Conservation (phyloP, 2,888 invertebrate species). For the Cloeon dipterum region DNA sequence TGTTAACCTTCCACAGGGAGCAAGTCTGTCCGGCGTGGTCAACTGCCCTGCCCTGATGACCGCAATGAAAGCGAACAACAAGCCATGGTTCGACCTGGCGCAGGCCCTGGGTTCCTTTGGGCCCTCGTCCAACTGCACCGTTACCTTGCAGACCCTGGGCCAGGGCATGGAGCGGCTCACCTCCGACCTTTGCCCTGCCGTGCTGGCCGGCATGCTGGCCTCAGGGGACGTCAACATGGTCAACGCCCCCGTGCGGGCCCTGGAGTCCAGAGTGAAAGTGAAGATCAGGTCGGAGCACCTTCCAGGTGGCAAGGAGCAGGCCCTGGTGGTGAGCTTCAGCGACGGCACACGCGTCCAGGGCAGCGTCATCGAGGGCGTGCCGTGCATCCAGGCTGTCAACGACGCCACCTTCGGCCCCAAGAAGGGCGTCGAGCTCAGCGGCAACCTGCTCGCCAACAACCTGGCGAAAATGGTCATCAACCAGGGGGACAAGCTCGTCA, state of each 20-base stretch:
- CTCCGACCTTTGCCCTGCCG: constrained; percentile 19
- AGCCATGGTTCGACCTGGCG: constrained; percentile 27
- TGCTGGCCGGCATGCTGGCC: constrained; percentile 24
- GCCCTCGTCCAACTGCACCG: constrained; percentile 10
- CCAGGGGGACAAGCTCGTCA: no score
- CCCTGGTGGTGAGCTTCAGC: no score
- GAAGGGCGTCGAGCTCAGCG: constrained; percentile 15
- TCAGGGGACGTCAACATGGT: constrained; percentile 21
- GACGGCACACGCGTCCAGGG: no score
- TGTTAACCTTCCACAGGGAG: not conserved
- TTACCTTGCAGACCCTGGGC: constrained; percentile 10
- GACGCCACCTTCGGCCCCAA: constrained; percentile 15
- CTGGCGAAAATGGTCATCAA: no score
- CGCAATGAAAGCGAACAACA: constrained; percentile 21
- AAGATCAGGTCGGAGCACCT: constrained; percentile 12
- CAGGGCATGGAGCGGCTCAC: constrained; percentile 10
- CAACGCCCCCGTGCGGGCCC: constrained; percentile 26
- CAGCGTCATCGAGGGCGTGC: constrained; percentile 13
- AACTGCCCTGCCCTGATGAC: constrained; percentile 32
- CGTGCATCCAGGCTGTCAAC: constrained; percentile 17
- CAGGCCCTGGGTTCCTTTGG: constrained; percentile 24
- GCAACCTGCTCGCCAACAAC: no score
- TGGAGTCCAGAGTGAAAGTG: constrained; percentile 23
- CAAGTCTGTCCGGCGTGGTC: constrained; percentile 28
- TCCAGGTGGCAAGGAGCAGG: constrained; percentile 6